These are phyloP conservation scores for Trachythela sp. DNA, from an alignment of 64 coral and sea anemone genomes.

Conservation along the genomic window DNA sequence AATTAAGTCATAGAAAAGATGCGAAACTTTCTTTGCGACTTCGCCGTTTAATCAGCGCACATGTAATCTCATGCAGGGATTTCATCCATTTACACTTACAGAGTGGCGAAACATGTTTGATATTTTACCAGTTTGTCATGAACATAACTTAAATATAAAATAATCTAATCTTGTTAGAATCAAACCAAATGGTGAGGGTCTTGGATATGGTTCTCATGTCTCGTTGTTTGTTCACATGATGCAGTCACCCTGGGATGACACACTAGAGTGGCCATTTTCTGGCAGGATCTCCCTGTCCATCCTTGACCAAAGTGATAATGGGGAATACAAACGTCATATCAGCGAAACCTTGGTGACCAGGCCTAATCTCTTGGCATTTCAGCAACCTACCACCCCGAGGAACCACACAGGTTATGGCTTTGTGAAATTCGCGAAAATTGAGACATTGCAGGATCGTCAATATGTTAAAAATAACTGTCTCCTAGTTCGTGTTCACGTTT, in stretches of 20 bases:
- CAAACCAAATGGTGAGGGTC: background rate
- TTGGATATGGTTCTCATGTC: background rate
- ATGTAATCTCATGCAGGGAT: too few species aligned
- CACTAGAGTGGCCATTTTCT: slow-evolving; percentile 8
- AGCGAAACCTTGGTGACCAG: slow-evolving; percentile 84
- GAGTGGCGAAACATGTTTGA: background rate
- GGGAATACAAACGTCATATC: slow-evolving; percentile 75
- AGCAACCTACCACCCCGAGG: slow-evolving; percentile 61
- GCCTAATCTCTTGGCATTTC: slow-evolving; percentile 78
- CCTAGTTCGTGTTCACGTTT: slow-evolving; percentile 77
- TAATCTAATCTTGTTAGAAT: background rate
- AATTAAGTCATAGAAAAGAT: too few species aligned
- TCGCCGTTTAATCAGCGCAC: too few species aligned
- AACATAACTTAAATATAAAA: too few species aligned
- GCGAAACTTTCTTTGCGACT: too few species aligned
- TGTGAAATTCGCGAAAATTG: slow-evolving; percentile 76
- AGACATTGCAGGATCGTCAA: slow-evolving; percentile 60
- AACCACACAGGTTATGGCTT: slow-evolving; percentile 96
- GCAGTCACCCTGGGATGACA: background rate
- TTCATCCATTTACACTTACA: too few species aligned
- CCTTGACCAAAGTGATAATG: slow-evolving; percentile 73
- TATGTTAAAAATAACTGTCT: slow-evolving; percentile 76
- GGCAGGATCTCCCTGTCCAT: slow-evolving; percentile 76
- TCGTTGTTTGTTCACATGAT: slow-evolving; percentile 27
- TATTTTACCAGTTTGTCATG: background rate